A percentile compares a stretch with the other conserved stretches of the same genome.
Conservation (phyloP, 1,140 invertebrate species). For the Drosophila takahashii region DNA sequence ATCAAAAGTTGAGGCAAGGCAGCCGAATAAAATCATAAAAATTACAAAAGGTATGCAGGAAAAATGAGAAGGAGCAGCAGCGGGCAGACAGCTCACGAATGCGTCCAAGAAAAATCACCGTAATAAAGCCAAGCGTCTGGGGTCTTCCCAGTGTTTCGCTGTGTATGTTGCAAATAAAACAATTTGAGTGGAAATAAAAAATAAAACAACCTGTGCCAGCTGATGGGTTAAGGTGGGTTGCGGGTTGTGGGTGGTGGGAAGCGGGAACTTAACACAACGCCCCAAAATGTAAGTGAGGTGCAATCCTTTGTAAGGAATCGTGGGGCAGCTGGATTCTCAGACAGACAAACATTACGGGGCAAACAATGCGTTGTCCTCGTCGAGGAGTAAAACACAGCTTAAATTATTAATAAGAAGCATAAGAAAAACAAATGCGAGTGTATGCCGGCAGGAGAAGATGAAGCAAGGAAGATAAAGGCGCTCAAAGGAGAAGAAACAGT, state of each 20-base stretch:
- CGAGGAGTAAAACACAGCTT: constrained; percentile 70
- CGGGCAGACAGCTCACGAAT: constrained; percentile 65
- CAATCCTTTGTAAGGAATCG: constrained; percentile 68
- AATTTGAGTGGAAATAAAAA: constrained; percentile 83
- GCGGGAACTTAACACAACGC: constrained; percentile 67
- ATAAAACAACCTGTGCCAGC: constrained; percentile 58
- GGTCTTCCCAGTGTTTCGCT: constrained; percentile 12
- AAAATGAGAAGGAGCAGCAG: constrained; percentile 17
- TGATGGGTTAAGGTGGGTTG: constrained; percentile 24
- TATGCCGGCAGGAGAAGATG: constrained; percentile 30
- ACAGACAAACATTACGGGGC: constrained; percentile 37
- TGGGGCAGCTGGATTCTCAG: constrained; percentile 18
- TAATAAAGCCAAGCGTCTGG: constrained; percentile 75
- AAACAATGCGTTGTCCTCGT: constrained; percentile 68
- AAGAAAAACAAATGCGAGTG: constrained; percentile 78
- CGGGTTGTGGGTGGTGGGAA: constrained; percentile 19
- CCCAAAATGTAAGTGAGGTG: constrained; percentile 71
- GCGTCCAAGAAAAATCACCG: constrained; percentile 80
- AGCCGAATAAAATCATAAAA: constrained; percentile 80
- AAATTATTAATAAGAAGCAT: constrained; percentile 82
- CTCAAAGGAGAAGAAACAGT: constrained; percentile 28
- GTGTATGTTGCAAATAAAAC: constrained; percentile 72
- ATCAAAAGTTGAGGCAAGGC: constrained; percentile 47
- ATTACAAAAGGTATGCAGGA: constrained; percentile 76
- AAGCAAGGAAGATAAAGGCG: constrained; percentile 51